Evolutionary conservation across 2,113 vertebrate genomes (phyloP).

Genomic region (Riparia riparia): DNA sequence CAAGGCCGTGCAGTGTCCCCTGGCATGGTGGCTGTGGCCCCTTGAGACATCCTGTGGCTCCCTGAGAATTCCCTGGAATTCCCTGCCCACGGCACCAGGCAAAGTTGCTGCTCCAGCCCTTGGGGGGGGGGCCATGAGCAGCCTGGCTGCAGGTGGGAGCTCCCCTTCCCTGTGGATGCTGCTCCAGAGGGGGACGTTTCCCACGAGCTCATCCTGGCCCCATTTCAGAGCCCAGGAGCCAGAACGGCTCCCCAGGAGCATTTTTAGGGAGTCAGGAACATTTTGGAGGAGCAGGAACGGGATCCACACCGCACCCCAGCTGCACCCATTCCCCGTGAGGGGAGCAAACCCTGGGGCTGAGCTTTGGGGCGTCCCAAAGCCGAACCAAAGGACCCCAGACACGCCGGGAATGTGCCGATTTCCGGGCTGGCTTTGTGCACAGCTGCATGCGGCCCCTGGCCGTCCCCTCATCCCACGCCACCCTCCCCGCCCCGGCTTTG

Average conservation of each 20-base stretch:
- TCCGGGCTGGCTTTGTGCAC: neutral
- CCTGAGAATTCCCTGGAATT: neutral
- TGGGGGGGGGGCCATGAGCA: rapidly evolving
- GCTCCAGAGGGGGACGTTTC: rapidly evolving
- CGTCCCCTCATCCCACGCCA: neutral
- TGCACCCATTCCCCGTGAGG: rapidly evolving
- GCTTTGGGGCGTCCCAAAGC: neutral
- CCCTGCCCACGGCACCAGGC: neutral
- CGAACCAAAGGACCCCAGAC: slow-evolving; percentile 65
- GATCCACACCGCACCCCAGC: neutral
- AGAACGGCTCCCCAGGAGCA: neutral
- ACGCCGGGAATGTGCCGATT: rapidly evolving
- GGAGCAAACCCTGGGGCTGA: neutral
- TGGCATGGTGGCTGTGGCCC: rapidly evolving
- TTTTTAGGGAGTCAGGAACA: neutral
- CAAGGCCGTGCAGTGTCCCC: neutral
- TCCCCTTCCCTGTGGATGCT: rapidly evolving
- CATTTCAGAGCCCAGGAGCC: neutral
- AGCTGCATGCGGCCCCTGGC: slow-evolving; percentile 19
- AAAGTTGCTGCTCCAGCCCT: neutral
- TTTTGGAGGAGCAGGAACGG: neutral
- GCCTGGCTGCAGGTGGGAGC: neutral
- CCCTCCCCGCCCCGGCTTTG: neutral
- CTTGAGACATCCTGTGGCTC: neutral
- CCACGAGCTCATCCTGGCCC: rapidly evolving